A percentile compares a stretch with the other conserved stretches of the same genome.
Evolutionary conservation across 2,113 vertebrate genomes (phyloP).

Genomic region (Salvator merianae): DNA sequence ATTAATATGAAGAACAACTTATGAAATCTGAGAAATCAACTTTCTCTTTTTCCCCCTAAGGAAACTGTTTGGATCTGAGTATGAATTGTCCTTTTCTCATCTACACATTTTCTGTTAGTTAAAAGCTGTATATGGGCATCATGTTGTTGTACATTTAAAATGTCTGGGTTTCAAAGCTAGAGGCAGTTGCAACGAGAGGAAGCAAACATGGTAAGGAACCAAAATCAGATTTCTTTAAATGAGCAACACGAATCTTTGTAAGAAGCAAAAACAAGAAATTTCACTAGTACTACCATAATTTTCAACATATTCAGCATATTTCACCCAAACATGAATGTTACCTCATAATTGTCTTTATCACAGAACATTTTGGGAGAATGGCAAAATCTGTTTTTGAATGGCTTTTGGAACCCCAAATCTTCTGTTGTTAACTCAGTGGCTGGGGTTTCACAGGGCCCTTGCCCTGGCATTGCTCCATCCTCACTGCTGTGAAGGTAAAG

Average conservation of each 20-base stretch:
- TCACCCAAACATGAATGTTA: neutral
- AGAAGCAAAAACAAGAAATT: neutral
- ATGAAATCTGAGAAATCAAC: neutral
- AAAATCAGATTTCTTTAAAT: neutral
- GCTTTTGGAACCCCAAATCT: no score
- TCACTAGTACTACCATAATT: neutral
- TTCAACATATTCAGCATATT: neutral
- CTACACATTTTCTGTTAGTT: neutral
- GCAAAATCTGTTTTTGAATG: no score
- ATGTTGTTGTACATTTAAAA: neutral
- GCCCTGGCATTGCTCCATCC: no score
- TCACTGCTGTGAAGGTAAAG: no score
- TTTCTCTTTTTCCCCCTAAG: neutral
- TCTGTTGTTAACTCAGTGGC: no score
- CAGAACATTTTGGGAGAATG: no score
- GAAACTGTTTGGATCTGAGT: neutral
- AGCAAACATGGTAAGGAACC: neutral
- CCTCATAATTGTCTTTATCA: neutral
- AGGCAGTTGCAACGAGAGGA: neutral
- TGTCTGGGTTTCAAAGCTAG: neutral
- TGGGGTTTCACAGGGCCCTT: no score
- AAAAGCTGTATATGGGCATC: neutral
- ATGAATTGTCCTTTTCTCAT: neutral
- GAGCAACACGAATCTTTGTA: neutral
- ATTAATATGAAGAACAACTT: constrained; percentile 59